Percentiles rank a stretch among this genome's conserved stretches.
Evolutionary conservation across 2,113 vertebrate genomes (phyloP).

Genomic region (Bufo gargarizans): DNA sequence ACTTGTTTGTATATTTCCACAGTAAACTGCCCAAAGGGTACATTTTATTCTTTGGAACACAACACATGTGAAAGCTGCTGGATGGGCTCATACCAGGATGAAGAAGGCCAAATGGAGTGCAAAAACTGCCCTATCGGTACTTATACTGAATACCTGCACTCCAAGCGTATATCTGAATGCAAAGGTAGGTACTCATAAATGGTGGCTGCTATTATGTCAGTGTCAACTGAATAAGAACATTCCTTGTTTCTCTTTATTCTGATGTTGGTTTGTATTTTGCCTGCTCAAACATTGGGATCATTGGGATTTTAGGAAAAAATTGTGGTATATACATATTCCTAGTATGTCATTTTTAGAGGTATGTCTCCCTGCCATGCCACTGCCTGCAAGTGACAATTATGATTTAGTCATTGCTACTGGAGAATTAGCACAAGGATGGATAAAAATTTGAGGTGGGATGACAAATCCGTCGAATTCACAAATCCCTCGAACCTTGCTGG

Average conservation of each 20-base stretch:
- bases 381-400: too few species aligned
- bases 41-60: conserved; percentile 89
- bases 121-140: conserved; percentile 86
- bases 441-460: too few species aligned
- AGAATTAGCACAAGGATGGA: too few species aligned
- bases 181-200: conserved; percentile 78
- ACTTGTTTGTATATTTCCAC: conserved; percentile 57
- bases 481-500: too few species aligned
- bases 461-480: too few species aligned
- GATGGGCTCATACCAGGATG: conserved; percentile 90
- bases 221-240: neutral
- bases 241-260: neutral
- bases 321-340: neutral
- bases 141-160: conserved; percentile 92
- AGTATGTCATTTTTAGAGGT: too few species aligned
- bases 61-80: conserved; percentile 90
- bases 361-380: too few species aligned
- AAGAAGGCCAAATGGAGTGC: conserved; percentile 92
- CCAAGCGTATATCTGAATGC: conserved; percentile 86
- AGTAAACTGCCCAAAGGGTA: conserved; percentile 95
- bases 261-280: neutral
- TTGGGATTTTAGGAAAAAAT: neutral
- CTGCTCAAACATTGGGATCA: neutral
- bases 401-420: too few species aligned
- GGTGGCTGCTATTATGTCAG: too few species aligned